Conservation (phyloP, 2,797 vertebrate species). For the Myiotriccus ornatus region DNA sequence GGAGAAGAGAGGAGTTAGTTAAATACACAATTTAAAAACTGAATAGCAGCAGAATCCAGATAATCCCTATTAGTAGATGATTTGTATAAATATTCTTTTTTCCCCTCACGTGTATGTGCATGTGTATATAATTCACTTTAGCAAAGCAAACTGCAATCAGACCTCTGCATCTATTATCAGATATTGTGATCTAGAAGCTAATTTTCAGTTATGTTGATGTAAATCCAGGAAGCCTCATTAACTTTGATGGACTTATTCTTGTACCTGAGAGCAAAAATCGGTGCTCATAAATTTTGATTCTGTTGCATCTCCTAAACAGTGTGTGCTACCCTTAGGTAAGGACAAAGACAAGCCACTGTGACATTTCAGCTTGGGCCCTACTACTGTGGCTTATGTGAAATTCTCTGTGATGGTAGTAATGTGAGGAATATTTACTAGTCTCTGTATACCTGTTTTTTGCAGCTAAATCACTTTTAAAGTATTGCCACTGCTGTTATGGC, state of each 20-base stretch:
- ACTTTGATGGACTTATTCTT: slow-evolving; percentile 39
- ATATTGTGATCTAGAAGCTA: slow-evolving; percentile 45
- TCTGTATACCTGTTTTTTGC: not conserved
- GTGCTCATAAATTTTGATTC: not conserved
- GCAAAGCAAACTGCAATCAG: slow-evolving; percentile 35
- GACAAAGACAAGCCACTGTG: not conserved
- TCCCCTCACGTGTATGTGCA: not conserved
- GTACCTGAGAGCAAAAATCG: not conserved
- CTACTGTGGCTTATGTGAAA: not conserved
- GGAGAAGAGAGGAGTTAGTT: slow-evolving; percentile 9
- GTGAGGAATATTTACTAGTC: not conserved
- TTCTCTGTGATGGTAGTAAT: not conserved
- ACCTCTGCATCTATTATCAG: slow-evolving; percentile 55
- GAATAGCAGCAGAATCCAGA: slow-evolving; percentile 37
- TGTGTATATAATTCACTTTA: slow-evolving; percentile 33
- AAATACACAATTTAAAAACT: slow-evolving; percentile 34
- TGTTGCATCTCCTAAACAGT: not conserved
- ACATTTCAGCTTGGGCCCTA: not conserved
- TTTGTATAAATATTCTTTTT: slow-evolving; percentile 19
- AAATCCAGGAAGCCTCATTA: slow-evolving; percentile 49
- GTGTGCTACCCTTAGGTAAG: not conserved
- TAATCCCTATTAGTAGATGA: slow-evolving; percentile 28
- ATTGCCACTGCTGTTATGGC: not conserved
- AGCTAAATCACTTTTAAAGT: slow-evolving; percentile 19
- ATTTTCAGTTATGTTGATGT: slow-evolving; percentile 49